These are phyloP conservation scores for Resseliella maxima DNA, from an alignment of 2,888 invertebrate species.

Conservation along the genomic window DNA sequence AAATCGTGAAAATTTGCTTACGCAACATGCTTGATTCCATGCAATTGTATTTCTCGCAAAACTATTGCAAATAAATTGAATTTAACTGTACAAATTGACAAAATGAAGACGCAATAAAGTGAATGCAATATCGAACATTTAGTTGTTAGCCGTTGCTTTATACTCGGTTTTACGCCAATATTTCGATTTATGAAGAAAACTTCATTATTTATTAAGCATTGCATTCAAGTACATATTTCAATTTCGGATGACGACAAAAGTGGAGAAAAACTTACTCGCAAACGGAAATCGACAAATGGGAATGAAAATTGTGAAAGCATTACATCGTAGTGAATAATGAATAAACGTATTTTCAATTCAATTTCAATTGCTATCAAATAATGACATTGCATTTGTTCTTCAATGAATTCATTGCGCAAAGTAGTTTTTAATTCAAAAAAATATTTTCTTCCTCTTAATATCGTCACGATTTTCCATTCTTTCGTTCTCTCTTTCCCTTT, in stretches of 20 bases:
- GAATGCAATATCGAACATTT: neutral
- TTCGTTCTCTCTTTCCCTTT: neutral
- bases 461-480: neutral
- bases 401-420: neutral
- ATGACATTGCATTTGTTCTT: neutral
- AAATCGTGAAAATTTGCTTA: neutral
- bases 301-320: conserved; percentile 6
- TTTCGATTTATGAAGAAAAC: conserved; percentile 17
- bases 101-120: neutral
- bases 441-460: neutral
- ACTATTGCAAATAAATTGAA: neutral
- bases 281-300: neutral
- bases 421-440: neutral
- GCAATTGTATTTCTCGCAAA: neutral
- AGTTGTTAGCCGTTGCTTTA: neutral
- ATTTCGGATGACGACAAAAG: neutral
- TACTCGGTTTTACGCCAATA: neutral
- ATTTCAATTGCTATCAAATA: neutral
- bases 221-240: neutral
- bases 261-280: neutral
- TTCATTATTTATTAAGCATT: neutral
- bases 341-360: neutral
- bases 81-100: conserved; percentile 13
- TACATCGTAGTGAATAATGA: neutral
- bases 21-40: neutral